Evolutionary conservation across 2,113 vertebrate species (phyloP).

Genomic region (Tylochromis polylepis): DNA sequence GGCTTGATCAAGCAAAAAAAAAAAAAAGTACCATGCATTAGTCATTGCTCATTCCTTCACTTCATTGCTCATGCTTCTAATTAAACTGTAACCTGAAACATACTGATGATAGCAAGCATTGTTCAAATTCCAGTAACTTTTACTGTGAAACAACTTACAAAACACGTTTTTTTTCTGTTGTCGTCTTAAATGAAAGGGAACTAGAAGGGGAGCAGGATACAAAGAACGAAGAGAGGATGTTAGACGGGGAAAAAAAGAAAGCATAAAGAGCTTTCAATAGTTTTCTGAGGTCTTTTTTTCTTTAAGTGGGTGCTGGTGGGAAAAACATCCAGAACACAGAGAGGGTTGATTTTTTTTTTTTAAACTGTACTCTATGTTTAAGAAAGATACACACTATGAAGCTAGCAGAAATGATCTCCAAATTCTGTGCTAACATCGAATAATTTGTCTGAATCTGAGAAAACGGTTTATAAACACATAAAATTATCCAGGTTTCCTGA

Average conservation of each 20-base stretch:
- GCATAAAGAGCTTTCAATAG: not conserved
- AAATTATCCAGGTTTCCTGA: slow-evolving; percentile 31
- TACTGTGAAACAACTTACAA: slow-evolving; percentile 70
- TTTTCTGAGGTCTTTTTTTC: not conserved
- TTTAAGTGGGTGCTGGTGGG: not conserved
- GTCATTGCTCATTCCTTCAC: not conserved
- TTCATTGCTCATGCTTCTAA: not conserved
- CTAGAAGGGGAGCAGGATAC: slow-evolving; percentile 40
- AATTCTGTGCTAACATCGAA: not conserved
- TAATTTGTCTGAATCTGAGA: slow-evolving; percentile 10
- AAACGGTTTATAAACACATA: slow-evolving; percentile 3
- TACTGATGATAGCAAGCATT: not conserved
- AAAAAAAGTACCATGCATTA: slow-evolving; percentile 19
- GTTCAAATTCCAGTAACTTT: not conserved
- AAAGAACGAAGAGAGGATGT: slow-evolving; percentile 24
- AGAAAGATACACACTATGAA: not conserved
- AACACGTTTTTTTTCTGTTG: slow-evolving; percentile 61
- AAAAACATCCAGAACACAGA: not conserved
- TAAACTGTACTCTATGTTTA: not conserved
- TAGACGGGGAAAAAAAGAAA: not conserved
- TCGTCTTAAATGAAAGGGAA: slow-evolving; percentile 61
- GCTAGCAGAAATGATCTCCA: not conserved
- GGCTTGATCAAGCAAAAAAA: not conserved
- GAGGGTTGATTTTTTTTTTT: not conserved
- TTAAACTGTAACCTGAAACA: not conserved